Base-by-base conservation (phyloP, 2,888 invertebrate species). In the Ferrisia virgata region DNA sequence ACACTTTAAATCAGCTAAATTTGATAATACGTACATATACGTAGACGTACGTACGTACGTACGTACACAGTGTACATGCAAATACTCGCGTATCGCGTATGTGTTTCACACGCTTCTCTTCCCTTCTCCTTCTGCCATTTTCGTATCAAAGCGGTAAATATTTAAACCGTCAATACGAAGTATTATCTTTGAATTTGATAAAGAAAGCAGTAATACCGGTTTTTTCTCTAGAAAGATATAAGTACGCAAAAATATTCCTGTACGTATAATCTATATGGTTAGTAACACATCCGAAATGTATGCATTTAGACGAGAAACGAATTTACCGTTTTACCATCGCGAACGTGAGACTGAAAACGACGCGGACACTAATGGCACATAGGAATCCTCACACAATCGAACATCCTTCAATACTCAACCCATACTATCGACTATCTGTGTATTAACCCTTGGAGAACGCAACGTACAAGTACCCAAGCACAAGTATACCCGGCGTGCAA, bases 151-250 rank as follows among this genome's bases (percentile, higher is more conserved):
- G 64, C 64, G 64, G 28, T 64, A 28, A 64, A 28, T 15, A 64
- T 64, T 64, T 64, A 13, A 64, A 28, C 31, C 31, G 28, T 64
- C 25, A 64, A 64, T 64, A 28, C 64, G 25, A 64, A 28, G 18
- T 18, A 47, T 47, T 47, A 47, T 13, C 28, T 64, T 31, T 28
- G 15, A 25, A 11, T 5, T 28, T 11, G 64, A 31, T 31, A 31
- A 64, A 64, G 64, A 64, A 64, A 64, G 64, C 64, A 64, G 64
- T 28, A 64, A 64, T 64, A 64, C 64, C 31, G 64, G 64, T 64
- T 64, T 28, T n/a, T 8, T 47, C 40, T 47, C 9, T 18, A 18
- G n/a, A 47, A n/a, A n/a, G 18, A 47, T 47, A n/a, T 18, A 6
- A 36, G 36, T 36, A 18, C 47, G 47, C 18, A 18, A 18, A 47